Conservation (phyloP, 1,140 invertebrate genomes). For the Pogonognathellus flavescens region DNA sequence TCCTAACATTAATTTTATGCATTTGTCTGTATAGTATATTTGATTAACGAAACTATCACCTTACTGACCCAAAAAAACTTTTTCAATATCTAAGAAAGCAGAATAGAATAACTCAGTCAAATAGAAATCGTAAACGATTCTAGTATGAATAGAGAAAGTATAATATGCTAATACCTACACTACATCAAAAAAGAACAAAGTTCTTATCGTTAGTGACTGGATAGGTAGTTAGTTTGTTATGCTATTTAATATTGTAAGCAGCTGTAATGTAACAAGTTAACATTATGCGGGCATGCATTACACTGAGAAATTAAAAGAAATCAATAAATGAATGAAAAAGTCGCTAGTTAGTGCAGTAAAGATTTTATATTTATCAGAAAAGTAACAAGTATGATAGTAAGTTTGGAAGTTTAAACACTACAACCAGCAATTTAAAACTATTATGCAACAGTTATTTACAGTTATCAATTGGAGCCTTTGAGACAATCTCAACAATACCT, state of each 20-base stretch:
- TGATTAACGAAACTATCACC: not conserved
- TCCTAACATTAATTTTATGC: not conserved
- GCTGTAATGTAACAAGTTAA: no score
- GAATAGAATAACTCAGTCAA: conserved; percentile 39
- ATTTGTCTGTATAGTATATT: not conserved
- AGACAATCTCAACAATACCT: not conserved
- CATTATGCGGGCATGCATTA: no score
- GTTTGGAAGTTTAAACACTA: not conserved
- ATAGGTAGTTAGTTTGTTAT: no score
- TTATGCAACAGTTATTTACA: not conserved
- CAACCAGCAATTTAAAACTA: not conserved
- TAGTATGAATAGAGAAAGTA: no score
- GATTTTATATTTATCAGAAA: not conserved
- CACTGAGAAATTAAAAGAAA: no score
- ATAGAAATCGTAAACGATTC: not conserved
- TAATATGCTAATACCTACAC: no score
- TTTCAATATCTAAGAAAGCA: not conserved
- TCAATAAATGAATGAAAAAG: no score
- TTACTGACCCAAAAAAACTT: not conserved
- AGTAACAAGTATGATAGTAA: not conserved
- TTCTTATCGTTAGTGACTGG: no score
- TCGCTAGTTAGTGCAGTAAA: not conserved
- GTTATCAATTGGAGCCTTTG: not conserved
- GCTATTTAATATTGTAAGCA: no score
- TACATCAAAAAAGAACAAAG: no score